Evolutionary conservation across 2,797 vertebrate species (phyloP).

Genomic region (Rachycentron canadum): DNA sequence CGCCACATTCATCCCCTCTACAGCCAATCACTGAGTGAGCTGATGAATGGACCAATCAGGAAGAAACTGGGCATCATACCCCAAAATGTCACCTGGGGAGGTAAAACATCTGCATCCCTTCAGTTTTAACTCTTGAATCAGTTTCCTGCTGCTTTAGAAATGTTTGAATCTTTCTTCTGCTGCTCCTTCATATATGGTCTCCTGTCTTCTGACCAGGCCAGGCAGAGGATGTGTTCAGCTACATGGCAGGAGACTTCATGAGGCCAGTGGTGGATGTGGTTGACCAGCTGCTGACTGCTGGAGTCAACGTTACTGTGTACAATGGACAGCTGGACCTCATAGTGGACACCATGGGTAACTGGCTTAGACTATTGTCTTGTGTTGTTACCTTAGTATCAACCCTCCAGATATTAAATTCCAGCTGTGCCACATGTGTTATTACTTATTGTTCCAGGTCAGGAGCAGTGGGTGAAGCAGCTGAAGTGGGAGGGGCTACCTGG

Average conservation of each 20-base stretch:
- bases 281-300: slow-evolving; percentile 88
- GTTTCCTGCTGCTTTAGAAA: not conserved
- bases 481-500: slow-evolving; percentile 87
- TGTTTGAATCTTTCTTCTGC: not conserved
- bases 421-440: not conserved
- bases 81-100: slow-evolving; percentile 94
- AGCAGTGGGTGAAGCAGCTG: slow-evolving; percentile 92
- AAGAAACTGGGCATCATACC: slow-evolving; percentile 93
- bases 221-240: slow-evolving; percentile 87
- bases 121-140: not conserved
- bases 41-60: slow-evolving; percentile 96
- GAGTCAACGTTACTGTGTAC: slow-evolving; percentile 92
- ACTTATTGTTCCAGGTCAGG: slow-evolving; percentile 87
- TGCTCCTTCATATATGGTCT: not conserved
- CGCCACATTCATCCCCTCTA: slow-evolving; percentile 87
- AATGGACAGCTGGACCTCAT: slow-evolving; percentile 99
- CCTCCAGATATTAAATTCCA: not conserved
- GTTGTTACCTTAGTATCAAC: not conserved
- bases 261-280: slow-evolving; percentile 90
- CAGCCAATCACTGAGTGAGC: slow-evolving; percentile 81
- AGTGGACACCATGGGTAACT: slow-evolving; percentile 94
- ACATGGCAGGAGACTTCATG: slow-evolving; percentile 97
- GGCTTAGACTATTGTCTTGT: too few relatives aligned
- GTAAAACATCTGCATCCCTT: slow-evolving; percentile 74
- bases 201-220: slow-evolving; percentile 83